phyloP scores from a whole-genome alignment of 64 coral and sea anemone genomes.

The Montipora foliosa region DNA sequence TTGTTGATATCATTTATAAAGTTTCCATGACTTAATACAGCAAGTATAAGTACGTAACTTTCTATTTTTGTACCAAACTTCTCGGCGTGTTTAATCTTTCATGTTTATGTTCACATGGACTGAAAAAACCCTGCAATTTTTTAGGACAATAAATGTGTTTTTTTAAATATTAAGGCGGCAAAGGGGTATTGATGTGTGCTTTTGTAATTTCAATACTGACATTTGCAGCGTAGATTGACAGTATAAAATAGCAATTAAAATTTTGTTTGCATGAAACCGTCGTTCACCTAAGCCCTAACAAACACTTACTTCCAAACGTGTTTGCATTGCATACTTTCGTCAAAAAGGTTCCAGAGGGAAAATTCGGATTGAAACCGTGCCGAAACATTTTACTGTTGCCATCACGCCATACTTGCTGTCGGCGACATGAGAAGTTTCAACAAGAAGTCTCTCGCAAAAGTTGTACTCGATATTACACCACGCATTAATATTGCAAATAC shows the following conservation, averaged over 20 bases:
- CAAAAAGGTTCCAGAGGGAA: background rate
- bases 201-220: background rate
- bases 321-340: background rate
- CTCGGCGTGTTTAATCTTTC: no score
- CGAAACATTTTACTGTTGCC: background rate
- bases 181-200: no score
- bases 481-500: background rate
- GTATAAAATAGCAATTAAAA: background rate
- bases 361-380: background rate
- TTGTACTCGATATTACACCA: background rate
- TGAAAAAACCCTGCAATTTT: no score
- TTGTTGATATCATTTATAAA: background rate
- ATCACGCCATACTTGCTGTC: background rate
- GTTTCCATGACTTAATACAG: no score
- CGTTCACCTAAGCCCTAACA: background rate
- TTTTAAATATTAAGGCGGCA: no score
- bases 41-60: no score
- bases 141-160: no score
- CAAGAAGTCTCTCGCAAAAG: background rate
- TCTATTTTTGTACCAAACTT: no score
- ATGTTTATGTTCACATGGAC: no score
- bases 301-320: background rate
- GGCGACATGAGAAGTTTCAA: background rate
- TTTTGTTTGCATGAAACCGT: background rate
- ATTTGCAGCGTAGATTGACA: background rate